Percentiles rank a stretch among this genome's conserved stretches.
phyloP scores from a whole-genome alignment of 2,888 invertebrate genomes.

The Pyralis farinalis region DNA sequence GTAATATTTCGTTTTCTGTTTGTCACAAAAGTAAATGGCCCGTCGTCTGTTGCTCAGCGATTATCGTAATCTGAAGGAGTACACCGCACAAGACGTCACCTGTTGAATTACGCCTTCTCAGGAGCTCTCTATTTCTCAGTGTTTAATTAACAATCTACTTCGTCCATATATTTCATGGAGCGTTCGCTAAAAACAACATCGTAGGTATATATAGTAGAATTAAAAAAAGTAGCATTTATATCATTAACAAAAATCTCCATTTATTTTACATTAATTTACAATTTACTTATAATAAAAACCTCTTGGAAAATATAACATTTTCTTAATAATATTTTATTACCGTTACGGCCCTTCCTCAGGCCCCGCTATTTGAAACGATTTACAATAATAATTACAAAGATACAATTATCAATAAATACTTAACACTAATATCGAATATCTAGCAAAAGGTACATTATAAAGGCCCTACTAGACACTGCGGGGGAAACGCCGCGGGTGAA shows the following conservation, averaged over 20 bases:
- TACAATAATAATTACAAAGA: conserved; percentile 63
- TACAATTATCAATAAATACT: conserved; percentile 76
- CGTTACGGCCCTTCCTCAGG: conserved; percentile 32
- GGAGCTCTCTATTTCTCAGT: no score
- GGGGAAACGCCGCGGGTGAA: conserved; percentile 61
- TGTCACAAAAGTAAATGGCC: no score
- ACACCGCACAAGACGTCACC: no score
- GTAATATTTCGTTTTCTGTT: no score
- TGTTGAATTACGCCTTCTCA: no score
- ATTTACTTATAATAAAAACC: conserved; percentile 60
- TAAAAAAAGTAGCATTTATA: conserved; percentile 25
- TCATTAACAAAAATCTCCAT: conserved; percentile 76
- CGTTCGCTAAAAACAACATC: no score
- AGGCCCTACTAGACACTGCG: conserved; percentile 50
- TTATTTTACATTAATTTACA: conserved; percentile 81
- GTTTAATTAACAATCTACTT: no score
- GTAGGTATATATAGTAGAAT: no score
- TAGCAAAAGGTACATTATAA: conserved; percentile 76
- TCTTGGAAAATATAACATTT: conserved; percentile 70
- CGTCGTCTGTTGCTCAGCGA: no score
- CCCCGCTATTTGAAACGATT: conserved; percentile 39
- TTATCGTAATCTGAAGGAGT: no score
- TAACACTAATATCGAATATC: conserved; percentile 56
- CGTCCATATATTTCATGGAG: no score
- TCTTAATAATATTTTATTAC: conserved; percentile 37